These are phyloP conservation scores for Nasalis larvatus DNA, from an alignment of 2,113 vertebrate genomes.

Conservation along the genomic window DNA sequence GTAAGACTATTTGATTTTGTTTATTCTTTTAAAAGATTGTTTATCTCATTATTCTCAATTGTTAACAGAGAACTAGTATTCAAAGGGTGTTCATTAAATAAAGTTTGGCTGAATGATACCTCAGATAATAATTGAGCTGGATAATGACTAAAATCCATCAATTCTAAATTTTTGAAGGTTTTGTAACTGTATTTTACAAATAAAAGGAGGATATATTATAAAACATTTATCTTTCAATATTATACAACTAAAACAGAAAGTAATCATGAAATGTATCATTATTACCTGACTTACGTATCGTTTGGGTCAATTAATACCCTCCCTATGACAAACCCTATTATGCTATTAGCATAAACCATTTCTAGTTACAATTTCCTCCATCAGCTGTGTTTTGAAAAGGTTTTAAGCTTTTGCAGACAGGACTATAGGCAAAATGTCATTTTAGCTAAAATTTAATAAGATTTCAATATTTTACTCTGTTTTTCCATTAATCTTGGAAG, in stretches of 20 bases:
- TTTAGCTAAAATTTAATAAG: neutral
- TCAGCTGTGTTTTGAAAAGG: neutral
- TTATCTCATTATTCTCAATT: neutral
- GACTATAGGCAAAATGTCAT: neutral
- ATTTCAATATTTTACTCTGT: neutral
- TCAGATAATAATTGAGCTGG: neutral
- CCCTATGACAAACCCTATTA: neutral
- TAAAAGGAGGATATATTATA: neutral
- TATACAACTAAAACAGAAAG: neutral
- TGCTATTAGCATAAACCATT: neutral
- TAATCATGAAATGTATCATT: neutral
- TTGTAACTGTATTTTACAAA: neutral
- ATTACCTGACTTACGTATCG: neutral
- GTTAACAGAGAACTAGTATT: neutral
- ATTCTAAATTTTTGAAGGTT: neutral
- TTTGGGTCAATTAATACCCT: neutral
- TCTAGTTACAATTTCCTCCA: neutral
- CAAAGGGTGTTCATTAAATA: neutral
- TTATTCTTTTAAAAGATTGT: neutral
- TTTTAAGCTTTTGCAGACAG: neutral
- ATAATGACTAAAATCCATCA: neutral
- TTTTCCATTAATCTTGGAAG: conserved; percentile 4
- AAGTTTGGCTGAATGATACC: neutral
- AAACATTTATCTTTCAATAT: neutral
- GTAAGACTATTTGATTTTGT: neutral